Base-by-base conservation (phyloP, 2,797 vertebrate genomes). In the Anas bernieri region DNA sequence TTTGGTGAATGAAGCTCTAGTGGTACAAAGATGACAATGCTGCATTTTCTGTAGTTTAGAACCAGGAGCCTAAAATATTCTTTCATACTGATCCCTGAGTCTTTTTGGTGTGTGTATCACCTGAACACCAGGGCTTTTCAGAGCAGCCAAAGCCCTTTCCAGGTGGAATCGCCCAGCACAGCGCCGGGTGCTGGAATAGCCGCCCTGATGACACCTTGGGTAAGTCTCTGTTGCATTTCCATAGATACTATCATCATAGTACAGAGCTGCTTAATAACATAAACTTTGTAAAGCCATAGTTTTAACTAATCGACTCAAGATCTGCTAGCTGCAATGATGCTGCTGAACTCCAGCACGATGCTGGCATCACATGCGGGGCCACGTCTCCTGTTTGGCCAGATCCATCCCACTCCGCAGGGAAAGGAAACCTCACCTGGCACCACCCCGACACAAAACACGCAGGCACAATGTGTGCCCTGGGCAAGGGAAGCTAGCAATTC, bases 401-500 rank as follows among this genome's bases (percentile, higher is more conserved):
- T 15, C 15, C 41, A n/a, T n/a, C n/a, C 30, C 7, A 28, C 43
- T 31, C 13, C 64, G 39, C 1, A 0, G 22, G 10, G 20, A 17
- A 14, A 55, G 63, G 45, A 4, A 10, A 9, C 33, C 35, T 83
- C 41, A 6, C 25, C 59, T 39, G 46, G 25, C 26, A 7, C 21
- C 70, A 78, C 9, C 18, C 2, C 4, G 7, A 3, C 9, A 0
- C 6, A 13, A 55, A 18, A 37, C 12, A 33, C 37, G 17, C 12
- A 17, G 31, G 17, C 2, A 2, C 55, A 1, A 43, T 0, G 48
- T 0, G n/a, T 18, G 28, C n/a, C 58, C 5, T 0, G 1, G 48
- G 22, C 33, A 43, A 31, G 30, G 18, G 6, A 58, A 69, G 43
- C 31, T 1, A 0, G 61, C 14, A 2, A 12, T 17, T 64, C 37